phyloP scores from a whole-genome alignment of 2,888 invertebrate species.

The Carterocephalus palaemon region DNA sequence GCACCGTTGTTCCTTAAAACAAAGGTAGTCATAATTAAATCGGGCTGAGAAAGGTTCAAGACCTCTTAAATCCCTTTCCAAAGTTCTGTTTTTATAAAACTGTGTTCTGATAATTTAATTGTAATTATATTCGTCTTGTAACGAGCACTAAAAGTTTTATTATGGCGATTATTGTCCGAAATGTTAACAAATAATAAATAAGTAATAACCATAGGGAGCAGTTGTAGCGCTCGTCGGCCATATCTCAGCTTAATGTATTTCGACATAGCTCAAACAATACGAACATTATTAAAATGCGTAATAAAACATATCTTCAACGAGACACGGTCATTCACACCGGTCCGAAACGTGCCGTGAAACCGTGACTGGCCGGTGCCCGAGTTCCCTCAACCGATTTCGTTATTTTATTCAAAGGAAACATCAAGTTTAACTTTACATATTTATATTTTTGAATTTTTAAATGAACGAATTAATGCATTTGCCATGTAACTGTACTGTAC shows the following conservation, averaged over 20 bases:
- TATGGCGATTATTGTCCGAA: constrained; percentile 24
- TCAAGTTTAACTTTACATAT: constrained; percentile 23
- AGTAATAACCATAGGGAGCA: constrained; percentile 30
- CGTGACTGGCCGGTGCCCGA: constrained; percentile 45
- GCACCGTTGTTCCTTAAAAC: constrained; percentile 8
- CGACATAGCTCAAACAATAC: constrained; percentile 62
- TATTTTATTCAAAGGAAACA: constrained; percentile 33
- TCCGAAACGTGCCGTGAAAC: constrained; percentile 54
- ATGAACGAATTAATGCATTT: no score
- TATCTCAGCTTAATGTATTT: constrained; percentile 63
- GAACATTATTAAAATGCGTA: constrained; percentile 71
- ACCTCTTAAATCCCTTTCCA: constrained; percentile 12
- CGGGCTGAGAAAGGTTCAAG: constrained; percentile 21
- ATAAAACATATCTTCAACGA: constrained; percentile 66
- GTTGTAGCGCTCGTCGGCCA: constrained; percentile 37
- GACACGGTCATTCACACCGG: constrained; percentile 65
- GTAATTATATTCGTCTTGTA: constrained; percentile 22
- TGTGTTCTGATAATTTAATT: constrained; percentile 20
- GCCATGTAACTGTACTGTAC: no score
- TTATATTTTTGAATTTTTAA: constrained; percentile 7
- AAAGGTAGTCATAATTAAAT: constrained; percentile 5
- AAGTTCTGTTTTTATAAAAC: constrained; percentile 12
- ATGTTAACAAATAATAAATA: constrained; percentile 26
- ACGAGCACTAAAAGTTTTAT: constrained; percentile 24
- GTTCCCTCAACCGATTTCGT: constrained; percentile 47